Percentiles rank a stretch among this genome's conserved stretches.
Evolutionary conservation across 2,113 vertebrate genomes (phyloP).

Genomic region (Phoxinus phoxinus): DNA sequence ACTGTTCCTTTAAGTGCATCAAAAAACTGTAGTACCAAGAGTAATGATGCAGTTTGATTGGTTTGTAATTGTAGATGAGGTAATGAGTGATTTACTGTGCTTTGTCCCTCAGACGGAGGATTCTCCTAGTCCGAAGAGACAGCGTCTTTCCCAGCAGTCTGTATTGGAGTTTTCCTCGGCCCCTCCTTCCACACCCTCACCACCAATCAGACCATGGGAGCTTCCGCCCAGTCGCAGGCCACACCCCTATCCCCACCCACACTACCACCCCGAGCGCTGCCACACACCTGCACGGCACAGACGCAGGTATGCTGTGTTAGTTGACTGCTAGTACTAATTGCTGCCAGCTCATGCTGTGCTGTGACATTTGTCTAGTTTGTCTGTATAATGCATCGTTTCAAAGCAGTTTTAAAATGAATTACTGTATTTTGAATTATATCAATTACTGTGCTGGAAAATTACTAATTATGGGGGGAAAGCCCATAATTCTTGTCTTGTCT

Average conservation of each 20-base stretch:
- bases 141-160: slow-evolving; percentile 90
- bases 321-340: not conserved
- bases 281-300: slow-evolving; percentile 93
- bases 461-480: not conserved
- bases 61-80: not conserved
- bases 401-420: not conserved
- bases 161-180: slow-evolving; percentile 88
- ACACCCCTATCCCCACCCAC: slow-evolving; percentile 86
- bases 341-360: not conserved
- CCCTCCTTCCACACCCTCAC: slow-evolving; percentile 90
- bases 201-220: slow-evolving; percentile 98
- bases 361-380: not conserved
- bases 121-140: slow-evolving; percentile 95
- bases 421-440: not conserved
- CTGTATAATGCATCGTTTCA: not conserved
- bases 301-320: slow-evolving; percentile 80
- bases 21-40: not conserved
- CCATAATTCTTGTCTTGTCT: not conserved
- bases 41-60: not conserved
- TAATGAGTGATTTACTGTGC: not conserved
- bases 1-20: not conserved
- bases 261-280: slow-evolving; percentile 93
- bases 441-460: not conserved
- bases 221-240: slow-evolving; percentile 90
- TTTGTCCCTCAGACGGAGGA: slow-evolving; percentile 84